Evolutionary conservation across 2,797 vertebrate genomes (phyloP).

Genomic region (Esox lucius): DNA sequence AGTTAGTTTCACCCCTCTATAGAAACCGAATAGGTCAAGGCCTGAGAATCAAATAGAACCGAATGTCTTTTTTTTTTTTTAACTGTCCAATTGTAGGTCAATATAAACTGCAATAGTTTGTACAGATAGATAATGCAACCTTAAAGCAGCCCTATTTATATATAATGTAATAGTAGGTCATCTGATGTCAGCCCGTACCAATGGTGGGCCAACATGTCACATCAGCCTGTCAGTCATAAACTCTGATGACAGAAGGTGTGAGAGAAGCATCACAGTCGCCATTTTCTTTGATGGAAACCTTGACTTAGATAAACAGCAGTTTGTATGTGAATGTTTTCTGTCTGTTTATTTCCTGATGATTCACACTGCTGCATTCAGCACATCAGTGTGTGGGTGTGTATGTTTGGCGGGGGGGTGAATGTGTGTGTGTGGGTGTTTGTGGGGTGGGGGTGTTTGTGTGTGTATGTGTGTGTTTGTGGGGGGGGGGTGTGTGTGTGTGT

Average conservation of each 20-base stretch:
- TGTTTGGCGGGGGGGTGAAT: too few species aligned
- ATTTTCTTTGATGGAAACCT: constrained; percentile 13
- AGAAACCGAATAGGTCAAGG: too few species aligned
- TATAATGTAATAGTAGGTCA: neutral
- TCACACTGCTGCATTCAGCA: constrained; percentile 54
- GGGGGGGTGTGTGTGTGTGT: neutral
- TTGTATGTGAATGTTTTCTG: constrained; percentile 63
- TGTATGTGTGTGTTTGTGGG: neutral
- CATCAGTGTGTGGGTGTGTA: neutral
- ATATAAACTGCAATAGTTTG: too few species aligned
- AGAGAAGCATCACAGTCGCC: constrained; percentile 41
- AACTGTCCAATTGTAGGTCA: too few species aligned
- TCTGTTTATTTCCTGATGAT: constrained; percentile 61
- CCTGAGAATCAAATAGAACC: too few species aligned
- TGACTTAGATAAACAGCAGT: constrained; percentile 58
- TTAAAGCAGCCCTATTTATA: neutral
- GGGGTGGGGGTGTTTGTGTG: too few species aligned
- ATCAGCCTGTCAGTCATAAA: too few species aligned
- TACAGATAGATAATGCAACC: neutral
- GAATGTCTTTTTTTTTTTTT: too few species aligned
- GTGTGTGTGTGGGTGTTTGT: too few species aligned
- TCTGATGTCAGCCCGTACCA: neutral
- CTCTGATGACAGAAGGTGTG: constrained; percentile 41
- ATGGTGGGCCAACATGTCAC: neutral
- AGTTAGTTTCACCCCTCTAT: too few species aligned